A percentile compares a stretch with the other conserved stretches of the same genome.
These are phyloP conservation scores for Epinotia ramella DNA, from an alignment of 2,888 invertebrate species.

Conservation along the genomic window DNA sequence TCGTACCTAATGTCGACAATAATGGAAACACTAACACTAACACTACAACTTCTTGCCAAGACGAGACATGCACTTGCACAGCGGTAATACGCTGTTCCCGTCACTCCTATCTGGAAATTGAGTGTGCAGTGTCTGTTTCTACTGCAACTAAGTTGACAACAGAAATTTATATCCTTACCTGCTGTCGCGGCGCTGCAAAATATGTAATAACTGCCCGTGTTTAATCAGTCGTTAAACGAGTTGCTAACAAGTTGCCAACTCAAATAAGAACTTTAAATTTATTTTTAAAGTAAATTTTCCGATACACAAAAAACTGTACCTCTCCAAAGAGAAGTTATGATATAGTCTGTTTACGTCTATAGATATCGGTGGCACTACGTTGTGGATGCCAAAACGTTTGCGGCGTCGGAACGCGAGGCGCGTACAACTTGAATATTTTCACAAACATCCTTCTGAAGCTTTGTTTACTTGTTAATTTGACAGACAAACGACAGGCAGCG, in stretches of 20 bases:
- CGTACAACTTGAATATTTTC: constrained; percentile 42
- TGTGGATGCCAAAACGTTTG: constrained; percentile 26
- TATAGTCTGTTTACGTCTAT: background rate
- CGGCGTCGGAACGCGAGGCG: constrained; percentile 31
- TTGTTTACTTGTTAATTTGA: constrained; percentile 43
- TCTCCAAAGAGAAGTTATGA: constrained; percentile 17
- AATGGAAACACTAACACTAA: constrained; percentile 33
- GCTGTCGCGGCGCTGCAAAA: background rate
- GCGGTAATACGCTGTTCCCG: constrained; percentile 24
- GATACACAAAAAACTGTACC: constrained; percentile 24
- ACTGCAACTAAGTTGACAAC: constrained; percentile 32
- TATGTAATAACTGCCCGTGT: constrained; percentile 19
- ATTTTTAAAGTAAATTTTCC: constrained; percentile 11
- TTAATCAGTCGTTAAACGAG: constrained; percentile 22
- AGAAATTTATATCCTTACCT: constrained; percentile 24
- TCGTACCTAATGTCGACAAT: constrained; percentile 25
- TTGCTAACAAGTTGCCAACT: constrained; percentile 29
- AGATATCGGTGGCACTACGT: constrained; percentile 2
- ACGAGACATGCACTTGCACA: constrained; percentile 24
- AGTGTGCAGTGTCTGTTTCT: constrained; percentile 28
- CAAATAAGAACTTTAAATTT: constrained; percentile 23
- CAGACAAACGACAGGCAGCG: constrained; percentile 36
- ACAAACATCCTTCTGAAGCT: constrained; percentile 36
- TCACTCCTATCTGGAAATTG: constrained; percentile 38
- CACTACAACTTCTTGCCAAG: constrained; percentile 33